Percentiles rank a stretch among this genome's conserved stretches.
Conservation (phyloP, 2,888 invertebrate species). For the Hypselothyrea guttata region DNA sequence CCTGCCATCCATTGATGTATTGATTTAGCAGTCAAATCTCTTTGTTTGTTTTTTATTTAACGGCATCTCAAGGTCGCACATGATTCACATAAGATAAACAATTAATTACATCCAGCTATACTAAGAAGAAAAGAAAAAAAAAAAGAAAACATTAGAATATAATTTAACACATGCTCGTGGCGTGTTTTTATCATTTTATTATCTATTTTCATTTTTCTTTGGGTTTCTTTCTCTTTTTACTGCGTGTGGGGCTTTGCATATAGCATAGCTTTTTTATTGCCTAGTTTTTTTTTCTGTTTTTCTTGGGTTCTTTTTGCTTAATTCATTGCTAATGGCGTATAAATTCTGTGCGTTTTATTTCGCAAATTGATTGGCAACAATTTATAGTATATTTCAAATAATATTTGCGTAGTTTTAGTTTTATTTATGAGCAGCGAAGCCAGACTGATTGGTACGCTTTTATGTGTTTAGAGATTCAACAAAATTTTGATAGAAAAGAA, state of each 20-base stretch:
- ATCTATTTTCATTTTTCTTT: constrained; percentile 11
- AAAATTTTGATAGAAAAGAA: too few species aligned
- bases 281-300: constrained; percentile 18
- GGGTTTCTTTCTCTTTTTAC: constrained; percentile 8
- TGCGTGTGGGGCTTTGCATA: constrained; percentile 18
- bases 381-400: constrained; percentile 1
- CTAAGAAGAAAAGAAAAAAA: neutral
- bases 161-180: constrained; percentile 36
- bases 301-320: constrained; percentile 13
- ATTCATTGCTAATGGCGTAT: constrained; percentile 45
- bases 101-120: constrained; percentile 29
- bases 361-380: constrained; percentile 22
- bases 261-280: constrained; percentile 34
- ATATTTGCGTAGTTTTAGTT: constrained; percentile 7
- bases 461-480: too few species aligned
- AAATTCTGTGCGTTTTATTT: constrained; percentile 43
- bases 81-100: constrained; percentile 43
- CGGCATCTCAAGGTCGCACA: constrained; percentile 60
- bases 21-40: constrained; percentile 12
- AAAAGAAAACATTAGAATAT: constrained; percentile 2
- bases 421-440: constrained; percentile 27
- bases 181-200: constrained; percentile 16
- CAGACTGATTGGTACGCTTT: constrained; percentile 45
- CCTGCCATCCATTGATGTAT: constrained; percentile 24
- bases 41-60: constrained; percentile 1